Evolutionary conservation across 2,797 vertebrate species (phyloP).

Genomic region (Rhinophrynus dorsalis): DNA sequence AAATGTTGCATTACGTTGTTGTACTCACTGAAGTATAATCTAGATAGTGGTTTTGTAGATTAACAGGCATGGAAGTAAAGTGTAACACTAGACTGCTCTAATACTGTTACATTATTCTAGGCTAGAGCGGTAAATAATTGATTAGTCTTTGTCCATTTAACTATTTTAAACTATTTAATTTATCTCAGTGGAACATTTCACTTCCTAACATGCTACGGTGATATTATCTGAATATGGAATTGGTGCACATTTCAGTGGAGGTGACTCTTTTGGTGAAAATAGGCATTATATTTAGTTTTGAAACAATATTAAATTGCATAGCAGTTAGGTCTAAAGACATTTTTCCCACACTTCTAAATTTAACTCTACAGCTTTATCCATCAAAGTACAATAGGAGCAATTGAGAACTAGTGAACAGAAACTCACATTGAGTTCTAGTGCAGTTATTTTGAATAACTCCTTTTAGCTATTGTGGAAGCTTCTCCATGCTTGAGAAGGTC

Average conservation of each 20-base stretch:
- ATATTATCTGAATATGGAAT: background rate
- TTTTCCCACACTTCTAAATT: background rate
- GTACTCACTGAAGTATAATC: background rate
- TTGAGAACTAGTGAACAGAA: background rate
- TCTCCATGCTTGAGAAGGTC: background rate
- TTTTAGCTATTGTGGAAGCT: background rate
- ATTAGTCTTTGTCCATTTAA: constrained; percentile 29
- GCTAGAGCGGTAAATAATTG: constrained; percentile 24
- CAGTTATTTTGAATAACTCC: background rate
- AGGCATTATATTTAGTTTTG: background rate
- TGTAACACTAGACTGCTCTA: constrained; percentile 12
- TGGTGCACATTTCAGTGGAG: background rate
- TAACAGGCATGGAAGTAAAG: background rate
- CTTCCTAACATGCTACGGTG: constrained; percentile 9
- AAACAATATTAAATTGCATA: background rate
- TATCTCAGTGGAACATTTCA: constrained; percentile 29
- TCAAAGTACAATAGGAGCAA: background rate
- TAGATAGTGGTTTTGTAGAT: constrained; percentile 5
- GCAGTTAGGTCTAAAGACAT: background rate
- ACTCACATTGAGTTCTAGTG: background rate
- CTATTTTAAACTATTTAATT: constrained; percentile 34
- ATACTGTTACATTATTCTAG: constrained; percentile 30
- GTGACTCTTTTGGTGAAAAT: background rate
- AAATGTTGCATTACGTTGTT: background rate
- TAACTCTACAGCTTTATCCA: background rate